Evolutionary conservation across 2,113 vertebrate genomes (phyloP).

Genomic region (Amphiprion ocellaris): DNA sequence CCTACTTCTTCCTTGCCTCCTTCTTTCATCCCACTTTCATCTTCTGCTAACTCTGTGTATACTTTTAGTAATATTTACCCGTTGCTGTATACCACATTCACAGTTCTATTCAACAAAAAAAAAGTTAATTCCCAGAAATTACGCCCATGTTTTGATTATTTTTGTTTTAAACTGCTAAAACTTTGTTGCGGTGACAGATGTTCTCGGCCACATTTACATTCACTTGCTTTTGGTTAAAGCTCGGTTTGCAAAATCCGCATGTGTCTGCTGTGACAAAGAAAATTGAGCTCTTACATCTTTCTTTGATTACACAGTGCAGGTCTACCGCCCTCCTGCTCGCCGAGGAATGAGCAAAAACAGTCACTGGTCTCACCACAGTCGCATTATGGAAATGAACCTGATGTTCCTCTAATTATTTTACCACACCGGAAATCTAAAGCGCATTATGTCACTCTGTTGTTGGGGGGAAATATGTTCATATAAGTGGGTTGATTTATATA

Average conservation of each 20-base stretch:
- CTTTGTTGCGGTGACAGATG: background rate
- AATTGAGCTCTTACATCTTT: conserved; percentile 49
- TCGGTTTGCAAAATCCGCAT: background rate
- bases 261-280: conserved; percentile 19
- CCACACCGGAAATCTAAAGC: conserved; percentile 18
- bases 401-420: conserved; percentile 43
- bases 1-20: background rate
- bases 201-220: conserved; percentile 4
- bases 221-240: conserved; percentile 9
- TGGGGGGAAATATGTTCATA: background rate
- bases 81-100: background rate
- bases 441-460: conserved; percentile 2
- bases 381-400: conserved; percentile 35
- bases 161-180: conserved; percentile 6
- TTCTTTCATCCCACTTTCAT: conserved; percentile 16
- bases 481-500: background rate
- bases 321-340: conserved; percentile 10
- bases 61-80: conserved; percentile 11
- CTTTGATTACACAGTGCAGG: conserved; percentile 43
- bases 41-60: background rate
- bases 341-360: conserved; percentile 42
- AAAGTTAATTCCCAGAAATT: background rate
- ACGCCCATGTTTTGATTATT: conserved; percentile 3
- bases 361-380: conserved; percentile 36
- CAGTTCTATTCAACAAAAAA: background rate